Percentiles rank a stretch among this genome's conserved stretches.
These are phyloP conservation scores for Mythimna pallens DNA, from an alignment of 2,888 invertebrate genomes.

Conservation along the genomic window DNA sequence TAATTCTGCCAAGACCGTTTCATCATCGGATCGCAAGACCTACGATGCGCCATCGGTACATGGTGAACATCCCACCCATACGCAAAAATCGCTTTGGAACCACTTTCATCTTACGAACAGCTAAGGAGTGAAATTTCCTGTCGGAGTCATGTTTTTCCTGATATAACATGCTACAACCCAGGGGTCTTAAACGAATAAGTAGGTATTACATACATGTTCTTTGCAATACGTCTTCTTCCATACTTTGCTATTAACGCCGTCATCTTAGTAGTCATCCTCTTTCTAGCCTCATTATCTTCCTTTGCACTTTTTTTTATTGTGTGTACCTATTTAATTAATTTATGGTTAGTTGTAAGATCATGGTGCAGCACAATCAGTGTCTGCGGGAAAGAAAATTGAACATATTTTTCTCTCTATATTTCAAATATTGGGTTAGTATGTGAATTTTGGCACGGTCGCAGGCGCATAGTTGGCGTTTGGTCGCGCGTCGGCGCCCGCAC, in stretches of 20 bases:
- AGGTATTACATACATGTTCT: no score
- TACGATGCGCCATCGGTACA: no score
- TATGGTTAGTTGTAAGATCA: background rate
- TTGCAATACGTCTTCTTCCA: no score
- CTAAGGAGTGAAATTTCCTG: no score
- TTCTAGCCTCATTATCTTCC: background rate
- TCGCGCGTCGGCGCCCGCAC: slow-evolving; percentile 45
- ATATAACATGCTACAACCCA: no score
- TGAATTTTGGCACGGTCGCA: slow-evolving; percentile 62
- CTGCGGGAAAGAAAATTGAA: background rate
- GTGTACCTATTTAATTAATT: background rate
- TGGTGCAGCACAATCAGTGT: background rate
- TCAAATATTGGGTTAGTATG: slow-evolving; percentile 40
- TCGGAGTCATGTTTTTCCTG: no score
- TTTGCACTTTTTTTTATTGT: background rate
- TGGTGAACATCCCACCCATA: no score
- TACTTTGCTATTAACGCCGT: background rate
- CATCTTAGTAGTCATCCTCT: background rate
- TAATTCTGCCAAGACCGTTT: no score
- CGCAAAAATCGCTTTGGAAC: no score
- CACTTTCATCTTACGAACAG: no score
- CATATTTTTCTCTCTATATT: slow-evolving; percentile 17
- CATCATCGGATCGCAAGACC: no score
- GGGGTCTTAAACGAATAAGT: no score
- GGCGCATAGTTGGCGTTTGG: slow-evolving; percentile 64